A percentile compares a stretch with the other conserved stretches of the same genome.
These are phyloP conservation scores for Paralvinella palmiformis DNA, from an alignment of 1,140 invertebrate genomes.

Conservation along the genomic window DNA sequence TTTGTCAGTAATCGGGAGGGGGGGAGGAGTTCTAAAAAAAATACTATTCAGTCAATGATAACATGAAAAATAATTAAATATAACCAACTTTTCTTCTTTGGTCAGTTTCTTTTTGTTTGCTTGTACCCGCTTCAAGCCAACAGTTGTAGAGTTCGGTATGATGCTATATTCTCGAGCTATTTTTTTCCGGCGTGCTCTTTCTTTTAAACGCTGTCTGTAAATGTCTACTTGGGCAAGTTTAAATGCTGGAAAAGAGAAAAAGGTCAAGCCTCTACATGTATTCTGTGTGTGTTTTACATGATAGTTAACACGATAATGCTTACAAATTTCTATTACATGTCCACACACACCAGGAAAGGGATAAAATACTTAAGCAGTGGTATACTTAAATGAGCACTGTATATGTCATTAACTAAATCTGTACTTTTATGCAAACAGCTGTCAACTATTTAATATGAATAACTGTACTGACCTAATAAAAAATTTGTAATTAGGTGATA, in stretches of 20 bases:
- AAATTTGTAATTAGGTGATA: too few relatives aligned
- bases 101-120: conserved; percentile 56
- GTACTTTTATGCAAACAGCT: too few relatives aligned
- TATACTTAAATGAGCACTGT: too few relatives aligned
- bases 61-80: conserved; percentile 8
- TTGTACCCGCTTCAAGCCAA: conserved; percentile 11
- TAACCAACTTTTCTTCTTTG: conserved; percentile 19
- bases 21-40: too few relatives aligned
- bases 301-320: conserved; percentile 25
- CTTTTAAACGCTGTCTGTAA: conserved; percentile 75
- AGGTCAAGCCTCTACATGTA: too few relatives aligned
- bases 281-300: not conserved
- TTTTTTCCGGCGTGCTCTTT: conserved; percentile 78
- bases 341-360: too few relatives aligned
- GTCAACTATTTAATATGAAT: too few relatives aligned
- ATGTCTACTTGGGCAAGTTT: conserved; percentile 81
- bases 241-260: conserved; percentile 49
- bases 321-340: too few relatives aligned
- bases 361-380: too few relatives aligned
- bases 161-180: conserved; percentile 64
- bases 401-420: too few relatives aligned
- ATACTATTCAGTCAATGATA: not conserved
- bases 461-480: too few relatives aligned
- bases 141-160: conserved; percentile 17
- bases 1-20: too few relatives aligned